Evolutionary conservation across 2,888 invertebrate species (phyloP).

Genomic region (Sinohyriopsis cumingii): DNA sequence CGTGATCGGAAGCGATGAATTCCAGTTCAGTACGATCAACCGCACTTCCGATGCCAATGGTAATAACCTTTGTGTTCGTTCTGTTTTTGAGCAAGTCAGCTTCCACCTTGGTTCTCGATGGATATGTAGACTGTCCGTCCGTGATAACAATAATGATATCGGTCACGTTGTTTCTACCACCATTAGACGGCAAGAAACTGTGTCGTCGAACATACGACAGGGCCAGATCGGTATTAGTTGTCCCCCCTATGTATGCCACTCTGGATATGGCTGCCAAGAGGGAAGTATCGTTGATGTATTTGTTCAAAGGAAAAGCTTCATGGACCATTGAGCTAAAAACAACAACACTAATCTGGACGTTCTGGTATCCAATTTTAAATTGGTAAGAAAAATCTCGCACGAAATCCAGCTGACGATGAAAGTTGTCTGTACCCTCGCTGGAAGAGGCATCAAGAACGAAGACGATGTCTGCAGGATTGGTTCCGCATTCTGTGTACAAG

Average conservation of each 20-base stretch:
- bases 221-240: slow-evolving; percentile 44
- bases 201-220: slow-evolving; percentile 30
- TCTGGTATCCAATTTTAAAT: slow-evolving; percentile 34
- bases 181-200: slow-evolving; percentile 37
- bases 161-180: slow-evolving; percentile 31
- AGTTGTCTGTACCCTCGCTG: slow-evolving; percentile 37
- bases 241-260: slow-evolving; percentile 34
- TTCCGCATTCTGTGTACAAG: slow-evolving; percentile 35
- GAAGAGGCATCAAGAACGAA: slow-evolving; percentile 47
- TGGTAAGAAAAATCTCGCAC: slow-evolving; percentile 38
- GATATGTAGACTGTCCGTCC: slow-evolving; percentile 41
- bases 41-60: slow-evolving; percentile 41
- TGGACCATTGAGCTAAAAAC: slow-evolving; percentile 31
- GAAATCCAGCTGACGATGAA: slow-evolving; percentile 40
- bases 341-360: slow-evolving; percentile 44
- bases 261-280: slow-evolving; percentile 34
- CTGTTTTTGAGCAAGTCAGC: slow-evolving; percentile 35
- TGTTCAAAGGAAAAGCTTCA: slow-evolving; percentile 40
- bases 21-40: slow-evolving; percentile 39
- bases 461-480: slow-evolving; percentile 36
- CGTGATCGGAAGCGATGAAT: slow-evolving; percentile 38
- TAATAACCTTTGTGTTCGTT: slow-evolving; percentile 34
- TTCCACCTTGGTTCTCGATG: slow-evolving; percentile 22
- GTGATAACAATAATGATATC: slow-evolving; percentile 44
- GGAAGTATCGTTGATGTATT: slow-evolving; percentile 28